Base-by-base conservation (phyloP, 2,113 vertebrate genomes). In the Aviceda subcristata region DNA sequence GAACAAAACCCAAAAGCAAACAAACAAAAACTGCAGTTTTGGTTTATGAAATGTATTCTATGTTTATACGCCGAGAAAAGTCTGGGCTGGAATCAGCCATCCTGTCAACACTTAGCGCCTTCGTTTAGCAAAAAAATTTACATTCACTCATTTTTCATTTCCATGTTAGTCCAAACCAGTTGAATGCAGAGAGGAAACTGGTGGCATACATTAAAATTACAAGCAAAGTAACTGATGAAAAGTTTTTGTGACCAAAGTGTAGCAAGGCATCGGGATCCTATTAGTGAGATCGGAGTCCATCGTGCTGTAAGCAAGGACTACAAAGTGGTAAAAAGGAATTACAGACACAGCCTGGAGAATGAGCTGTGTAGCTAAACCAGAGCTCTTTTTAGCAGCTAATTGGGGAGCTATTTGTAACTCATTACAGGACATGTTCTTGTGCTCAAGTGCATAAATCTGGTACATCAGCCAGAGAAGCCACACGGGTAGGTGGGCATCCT, bases 11-110 rank as follows among this genome's bases (percentile, higher is more conserved):
- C 75, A 86, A 83, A 79, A 82, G 53, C 62, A 96, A 96, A 87
- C 43, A 95, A 95, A 91, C 60, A 93, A 82, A 83, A 79, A 0
- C 68, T 92, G 39, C 39, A 90, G 63, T 78, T 91, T 94, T 86
- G 30, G 38, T 92, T 93, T 90, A 76, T 73, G 74, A 96, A 94
- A 94, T 76, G 48, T 32, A 79, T 46, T 76, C 53, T 86, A 15
- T 84, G 68, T 88, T 96, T 96, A 95, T 55, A 82, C 19, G 57
- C 74, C 79, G 62, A 95, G 57, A 90, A 94, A 92, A 93, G 76
- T 87, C 82, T 92, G 53, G 45, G 30, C 75, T 92, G 50, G 59
- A 94, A 66, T 80, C 48, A 76, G 50, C 39, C 43, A 73, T 68
- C 51, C 77, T 94, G 92, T 91, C 91, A 91, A 91, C 80, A 83